Evolutionary conservation across 2,888 invertebrate species (phyloP).

Genomic region (Herminia tarsipennalis): DNA sequence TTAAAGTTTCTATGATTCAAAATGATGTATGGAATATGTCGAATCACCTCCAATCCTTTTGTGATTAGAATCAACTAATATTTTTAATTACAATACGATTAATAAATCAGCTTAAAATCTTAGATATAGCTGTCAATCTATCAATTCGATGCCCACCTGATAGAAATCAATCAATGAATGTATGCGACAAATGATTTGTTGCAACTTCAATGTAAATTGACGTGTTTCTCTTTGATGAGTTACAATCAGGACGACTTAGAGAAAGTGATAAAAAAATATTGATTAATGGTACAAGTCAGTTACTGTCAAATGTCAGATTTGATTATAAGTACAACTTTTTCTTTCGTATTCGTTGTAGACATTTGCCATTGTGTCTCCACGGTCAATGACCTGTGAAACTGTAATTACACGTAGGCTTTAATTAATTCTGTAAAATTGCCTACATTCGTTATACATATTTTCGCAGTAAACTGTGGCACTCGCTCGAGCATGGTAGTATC

Average conservation of each 20-base stretch:
- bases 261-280: conserved; percentile 30
- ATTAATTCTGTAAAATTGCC: conserved; percentile 31
- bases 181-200: conserved; percentile 27
- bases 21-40: conserved; percentile 1
- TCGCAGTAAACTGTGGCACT: conserved; percentile 13
- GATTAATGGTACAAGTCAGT: conserved; percentile 28
- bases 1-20: conserved; percentile 18
- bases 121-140: conserved; percentile 4
- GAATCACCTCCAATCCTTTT: not conserved
- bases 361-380: conserved; percentile 20
- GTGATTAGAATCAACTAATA: conserved; percentile 5
- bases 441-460: conserved; percentile 18
- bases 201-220: conserved; percentile 13
- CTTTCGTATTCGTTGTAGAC: conserved; percentile 1
- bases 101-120: conserved; percentile 10
- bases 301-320: conserved; percentile 27
- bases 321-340: conserved; percentile 22
- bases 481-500: too few species aligned
- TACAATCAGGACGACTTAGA: conserved; percentile 25
- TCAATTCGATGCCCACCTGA: conserved; percentile 13
- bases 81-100: conserved; percentile 6
- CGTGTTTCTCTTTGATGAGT: conserved; percentile 22
- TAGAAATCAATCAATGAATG: conserved; percentile 31
- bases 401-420: conserved; percentile 17
- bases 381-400: conserved; percentile 24